phyloP scores from a whole-genome alignment of 2,113 vertebrate genomes.

The Xenopus laevis region DNA sequence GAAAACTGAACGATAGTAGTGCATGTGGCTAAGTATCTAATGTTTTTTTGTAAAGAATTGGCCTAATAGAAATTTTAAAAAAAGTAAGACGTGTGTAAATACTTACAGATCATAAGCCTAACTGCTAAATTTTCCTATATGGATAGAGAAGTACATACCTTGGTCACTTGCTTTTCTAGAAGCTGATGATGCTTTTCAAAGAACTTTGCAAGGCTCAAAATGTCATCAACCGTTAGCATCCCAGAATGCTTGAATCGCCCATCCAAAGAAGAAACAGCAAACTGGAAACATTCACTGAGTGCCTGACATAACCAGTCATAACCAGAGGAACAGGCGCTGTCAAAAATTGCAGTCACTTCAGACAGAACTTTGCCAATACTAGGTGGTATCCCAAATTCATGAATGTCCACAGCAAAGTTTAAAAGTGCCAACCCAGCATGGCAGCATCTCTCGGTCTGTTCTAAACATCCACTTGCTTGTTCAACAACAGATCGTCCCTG shows the following conservation, averaged over 20 bases:
- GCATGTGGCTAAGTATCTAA: too few species aligned
- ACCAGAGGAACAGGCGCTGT: background rate
- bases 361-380: background rate
- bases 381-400: background rate
- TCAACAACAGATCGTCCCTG: conserved; percentile 52
- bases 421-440: conserved; percentile 6
- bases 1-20: too few species aligned
- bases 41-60: too few species aligned
- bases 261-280: conserved; percentile 64
- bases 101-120: too few species aligned
- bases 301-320: conserved; percentile 53
- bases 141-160: conserved; percentile 4
- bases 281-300: conserved; percentile 68
- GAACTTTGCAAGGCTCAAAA: conserved; percentile 69
- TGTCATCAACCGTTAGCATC: conserved; percentile 23
- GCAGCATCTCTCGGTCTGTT: background rate
- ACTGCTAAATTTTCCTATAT: too few species aligned
- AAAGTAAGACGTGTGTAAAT: too few species aligned
- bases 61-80: too few species aligned
- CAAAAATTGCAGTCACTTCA: background rate
- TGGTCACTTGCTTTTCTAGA: conserved; percentile 47
- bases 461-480: conserved; percentile 43
- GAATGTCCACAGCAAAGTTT: rapidly evolving
- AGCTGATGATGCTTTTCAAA: conserved; percentile 62
- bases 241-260: background rate